A percentile compares a stretch with the other conserved stretches of the same genome.
These are phyloP conservation scores for Heliocidaris erythrogramma DNA, from an alignment of 35 echinoderm and acorn worm genomes.

Conservation along the genomic window DNA sequence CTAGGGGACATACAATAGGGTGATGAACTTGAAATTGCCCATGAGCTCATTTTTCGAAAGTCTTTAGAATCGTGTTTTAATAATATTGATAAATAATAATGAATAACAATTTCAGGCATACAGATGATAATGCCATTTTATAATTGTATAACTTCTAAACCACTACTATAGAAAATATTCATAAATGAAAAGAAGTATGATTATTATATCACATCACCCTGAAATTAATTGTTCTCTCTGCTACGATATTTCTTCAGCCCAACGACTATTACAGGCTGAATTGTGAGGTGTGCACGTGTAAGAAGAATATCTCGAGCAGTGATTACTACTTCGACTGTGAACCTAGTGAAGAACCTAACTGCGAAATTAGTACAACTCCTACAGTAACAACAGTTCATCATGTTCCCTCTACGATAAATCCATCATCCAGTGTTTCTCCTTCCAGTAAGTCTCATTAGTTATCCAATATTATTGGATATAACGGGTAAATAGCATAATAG, in stretches of 20 bases:
- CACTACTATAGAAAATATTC: no score
- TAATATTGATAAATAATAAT: no score
- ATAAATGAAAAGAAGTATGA: no score
- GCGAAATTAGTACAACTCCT: not conserved
- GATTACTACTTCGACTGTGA: not conserved
- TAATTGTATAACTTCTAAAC: no score
- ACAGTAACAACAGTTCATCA: not conserved
- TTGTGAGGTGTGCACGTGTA: not conserved
- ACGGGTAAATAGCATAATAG: not conserved
- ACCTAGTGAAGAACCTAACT: not conserved
- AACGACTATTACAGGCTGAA: not conserved
- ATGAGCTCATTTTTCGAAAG: no score
- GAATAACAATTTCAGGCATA: no score
- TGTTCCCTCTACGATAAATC: not conserved
- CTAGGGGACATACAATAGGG: no score
- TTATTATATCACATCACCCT: no score
- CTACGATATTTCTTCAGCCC: not conserved
- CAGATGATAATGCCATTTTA: no score
- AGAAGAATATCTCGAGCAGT: not conserved
- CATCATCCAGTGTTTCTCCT: not conserved
- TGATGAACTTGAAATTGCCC: no score
- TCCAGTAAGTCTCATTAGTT: not conserved
- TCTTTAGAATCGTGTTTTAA: no score
- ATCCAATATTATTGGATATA: not conserved
- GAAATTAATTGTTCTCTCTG: no score